These are phyloP conservation scores for Hippasteria phrygiana DNA, from an alignment of 53 echinoderm and acorn worm genomes.

Conservation along the genomic window DNA sequence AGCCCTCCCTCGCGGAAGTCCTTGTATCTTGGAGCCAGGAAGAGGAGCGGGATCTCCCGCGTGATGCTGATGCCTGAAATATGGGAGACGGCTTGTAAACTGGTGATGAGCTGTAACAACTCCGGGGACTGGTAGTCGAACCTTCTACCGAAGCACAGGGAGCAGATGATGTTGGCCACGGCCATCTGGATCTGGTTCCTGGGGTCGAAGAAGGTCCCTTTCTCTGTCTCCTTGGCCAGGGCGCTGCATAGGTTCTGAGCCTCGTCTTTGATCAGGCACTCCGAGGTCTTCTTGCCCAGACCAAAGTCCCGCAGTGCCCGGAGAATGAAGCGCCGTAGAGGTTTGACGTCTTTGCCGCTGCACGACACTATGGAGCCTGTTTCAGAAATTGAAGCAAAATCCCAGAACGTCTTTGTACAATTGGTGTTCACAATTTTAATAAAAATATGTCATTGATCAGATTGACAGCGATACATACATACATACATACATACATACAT, in stretches of 20 bases:
- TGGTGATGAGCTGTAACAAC: slow-evolving; percentile 5
- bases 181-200: slow-evolving; percentile 52
- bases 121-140: slow-evolving; percentile 49
- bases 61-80: slow-evolving; percentile 37
- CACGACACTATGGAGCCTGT: slow-evolving; percentile 17
- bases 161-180: slow-evolving; percentile 61
- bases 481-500: too few relatives aligned
- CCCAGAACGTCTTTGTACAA: too few relatives aligned
- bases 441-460: too few relatives aligned
- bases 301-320: slow-evolving; percentile 46
- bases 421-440: too few relatives aligned
- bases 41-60: slow-evolving; percentile 40
- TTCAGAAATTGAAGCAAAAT: too few relatives aligned
- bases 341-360: slow-evolving; percentile 49
- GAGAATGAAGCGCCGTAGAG: slow-evolving; percentile 35
- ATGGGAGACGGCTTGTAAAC: slow-evolving; percentile 39
- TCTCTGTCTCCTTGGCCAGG: not conserved
- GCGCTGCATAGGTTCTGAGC: not conserved
- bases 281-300: slow-evolving; percentile 40
- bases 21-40: slow-evolving; percentile 44
- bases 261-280: not conserved
- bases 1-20: slow-evolving; percentile 11
- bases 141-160: slow-evolving; percentile 51
- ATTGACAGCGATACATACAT: too few relatives aligned
- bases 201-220: slow-evolving; percentile 21